phyloP scores from a whole-genome alignment of 2,888 invertebrate species.

The Cheiracanthium punctorium region DNA sequence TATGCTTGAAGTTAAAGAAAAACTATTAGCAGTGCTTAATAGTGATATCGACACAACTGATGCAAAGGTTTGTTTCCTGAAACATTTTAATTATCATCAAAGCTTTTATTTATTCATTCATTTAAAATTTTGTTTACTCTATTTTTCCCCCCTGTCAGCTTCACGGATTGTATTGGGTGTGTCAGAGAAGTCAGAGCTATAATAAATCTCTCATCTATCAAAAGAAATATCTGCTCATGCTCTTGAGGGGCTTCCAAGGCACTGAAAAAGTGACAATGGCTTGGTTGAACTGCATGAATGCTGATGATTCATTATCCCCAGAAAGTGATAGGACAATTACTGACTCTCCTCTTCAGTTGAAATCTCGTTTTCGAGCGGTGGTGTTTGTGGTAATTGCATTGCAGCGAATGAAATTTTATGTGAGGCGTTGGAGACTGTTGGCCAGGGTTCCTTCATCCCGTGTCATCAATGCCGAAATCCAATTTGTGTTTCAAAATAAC shows the following conservation, averaged over 20 bases:
- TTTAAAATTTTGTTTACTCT: too few relatives aligned
- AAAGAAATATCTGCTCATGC: conserved; percentile 88
- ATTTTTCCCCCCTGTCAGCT: conserved; percentile 38
- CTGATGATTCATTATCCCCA: conserved; percentile 4
- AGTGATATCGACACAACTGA: conserved; percentile 5
- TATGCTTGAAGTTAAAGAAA: conserved; percentile 22
- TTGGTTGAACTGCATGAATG: conserved; percentile 76
- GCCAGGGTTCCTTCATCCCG: conserved; percentile 41
- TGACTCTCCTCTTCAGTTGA: not conserved
- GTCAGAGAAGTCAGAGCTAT: conserved; percentile 88
- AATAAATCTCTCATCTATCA: conserved; percentile 92
- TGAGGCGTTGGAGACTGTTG: conserved; percentile 79
- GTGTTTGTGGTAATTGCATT: conserved; percentile 80
- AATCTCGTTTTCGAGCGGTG: conserved; percentile 78
- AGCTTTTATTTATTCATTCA: too few relatives aligned
- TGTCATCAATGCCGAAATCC: conserved; percentile 32
- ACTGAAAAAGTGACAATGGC: conserved; percentile 78
- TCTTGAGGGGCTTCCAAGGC: conserved; percentile 81
- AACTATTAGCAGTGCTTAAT: conserved; percentile 15
- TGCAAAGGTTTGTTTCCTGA: conserved; percentile 21
- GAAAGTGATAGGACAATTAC: not conserved
- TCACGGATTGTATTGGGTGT: conserved; percentile 80
- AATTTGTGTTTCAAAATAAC: conserved; percentile 32
- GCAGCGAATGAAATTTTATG: conserved; percentile 82
- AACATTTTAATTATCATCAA: too few relatives aligned